phyloP scores from a whole-genome alignment of 2,797 vertebrate genomes.

The Enteromius viviparus region DNA sequence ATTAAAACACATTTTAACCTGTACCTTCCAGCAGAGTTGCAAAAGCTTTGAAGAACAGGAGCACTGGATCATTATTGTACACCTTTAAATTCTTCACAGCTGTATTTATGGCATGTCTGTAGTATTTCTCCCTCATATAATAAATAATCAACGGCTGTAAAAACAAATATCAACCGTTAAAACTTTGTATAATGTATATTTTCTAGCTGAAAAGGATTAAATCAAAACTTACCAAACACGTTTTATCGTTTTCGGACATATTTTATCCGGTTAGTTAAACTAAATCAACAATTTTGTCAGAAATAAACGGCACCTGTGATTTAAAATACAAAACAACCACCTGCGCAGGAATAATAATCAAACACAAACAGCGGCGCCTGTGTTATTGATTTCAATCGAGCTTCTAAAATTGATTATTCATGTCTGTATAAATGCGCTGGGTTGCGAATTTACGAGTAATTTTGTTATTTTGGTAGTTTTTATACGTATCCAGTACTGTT shows the following conservation, averaged over 20 bases:
- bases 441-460: background rate
- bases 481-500: background rate
- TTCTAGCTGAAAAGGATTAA: background rate
- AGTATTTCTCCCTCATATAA: slow-evolving; percentile 66
- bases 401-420: background rate
- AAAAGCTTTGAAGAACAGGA: slow-evolving; percentile 69
- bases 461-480: background rate
- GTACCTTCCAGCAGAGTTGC: slow-evolving; percentile 67
- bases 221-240: slow-evolving; percentile 56
- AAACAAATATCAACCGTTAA: slow-evolving; percentile 1
- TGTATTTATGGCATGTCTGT: slow-evolving; percentile 65
- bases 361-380: rapidly evolving
- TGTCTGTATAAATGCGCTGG: background rate
- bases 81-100: slow-evolving; percentile 59
- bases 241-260: slow-evolving; percentile 58
- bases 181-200: too few relatives aligned
- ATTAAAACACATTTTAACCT: background rate
- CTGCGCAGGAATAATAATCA: slow-evolving; percentile 27
- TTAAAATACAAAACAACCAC: background rate
- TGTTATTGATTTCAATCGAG: background rate
- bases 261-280: background rate
- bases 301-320: background rate
- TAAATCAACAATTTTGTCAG: background rate
- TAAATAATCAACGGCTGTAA: slow-evolving; percentile 60
- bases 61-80: slow-evolving; percentile 56